Conservation (phyloP, 2,797 vertebrate species). For the Delichon dasypus region DNA sequence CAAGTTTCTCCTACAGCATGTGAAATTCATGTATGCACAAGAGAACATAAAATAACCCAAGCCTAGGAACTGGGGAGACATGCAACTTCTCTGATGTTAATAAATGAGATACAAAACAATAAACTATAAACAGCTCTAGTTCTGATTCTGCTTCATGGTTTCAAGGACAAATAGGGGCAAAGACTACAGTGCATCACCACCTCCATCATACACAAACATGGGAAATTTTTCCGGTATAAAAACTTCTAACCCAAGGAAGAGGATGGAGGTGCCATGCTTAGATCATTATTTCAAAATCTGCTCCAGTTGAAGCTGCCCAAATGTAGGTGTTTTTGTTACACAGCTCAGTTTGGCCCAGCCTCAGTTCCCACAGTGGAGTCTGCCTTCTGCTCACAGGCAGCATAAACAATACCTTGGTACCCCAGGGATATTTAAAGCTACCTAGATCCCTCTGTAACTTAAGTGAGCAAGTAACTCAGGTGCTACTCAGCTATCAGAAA, state of each 20-base stretch:
- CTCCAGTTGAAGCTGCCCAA: not conserved
- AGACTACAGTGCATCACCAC: not conserved
- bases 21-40: not conserved
- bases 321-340: not conserved
- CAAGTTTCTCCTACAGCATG: not conserved
- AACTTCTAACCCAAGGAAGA: not conserved
- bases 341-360: not conserved
- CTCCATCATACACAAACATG: fast-evolving
- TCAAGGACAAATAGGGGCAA: not conserved
- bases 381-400: not conserved
- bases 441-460: not conserved
- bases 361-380: not conserved
- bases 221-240: not conserved
- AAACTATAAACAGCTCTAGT: not conserved
- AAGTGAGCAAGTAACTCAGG: not conserved
- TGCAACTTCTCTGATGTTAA: not conserved
- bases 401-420: not conserved
- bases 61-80: not conserved
- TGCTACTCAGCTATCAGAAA: not conserved
- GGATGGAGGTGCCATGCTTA: not conserved
- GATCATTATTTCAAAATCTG: not conserved
- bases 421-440: not conserved
- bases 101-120: not conserved
- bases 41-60: not conserved
- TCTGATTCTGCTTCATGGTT: not conserved